These are phyloP conservation scores for Vesta saturnalis DNA, from an alignment of 2,888 invertebrate genomes.

Conservation along the genomic window DNA sequence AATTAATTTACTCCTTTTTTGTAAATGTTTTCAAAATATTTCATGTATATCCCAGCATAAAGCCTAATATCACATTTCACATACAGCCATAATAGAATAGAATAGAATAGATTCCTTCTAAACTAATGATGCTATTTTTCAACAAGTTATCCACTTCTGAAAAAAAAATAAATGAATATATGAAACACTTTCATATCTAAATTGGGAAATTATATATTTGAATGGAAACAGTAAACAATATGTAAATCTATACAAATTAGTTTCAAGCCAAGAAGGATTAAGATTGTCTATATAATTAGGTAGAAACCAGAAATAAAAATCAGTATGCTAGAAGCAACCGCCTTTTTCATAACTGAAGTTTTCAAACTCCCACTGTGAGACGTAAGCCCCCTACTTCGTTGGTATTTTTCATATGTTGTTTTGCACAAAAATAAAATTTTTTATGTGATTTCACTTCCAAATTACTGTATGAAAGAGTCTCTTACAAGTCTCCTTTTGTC, in stretches of 20 bases:
- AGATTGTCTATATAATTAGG: conserved; percentile 28
- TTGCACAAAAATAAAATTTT: conserved; percentile 42
- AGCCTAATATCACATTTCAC: neutral
- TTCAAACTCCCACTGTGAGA: conserved; percentile 31
- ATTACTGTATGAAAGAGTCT: conserved; percentile 31
- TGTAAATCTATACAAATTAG: neutral
- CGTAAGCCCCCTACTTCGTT: conserved; percentile 31
- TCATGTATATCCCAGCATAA: neutral
- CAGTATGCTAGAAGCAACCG: conserved; percentile 29
- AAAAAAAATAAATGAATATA: neutral
- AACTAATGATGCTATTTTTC: conserved; percentile 6
- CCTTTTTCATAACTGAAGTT: conserved; percentile 38
- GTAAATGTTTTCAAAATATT: no score
- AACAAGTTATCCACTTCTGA: neutral
- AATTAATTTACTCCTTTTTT: no score
- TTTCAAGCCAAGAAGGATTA: conserved; percentile 8
- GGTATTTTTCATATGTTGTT: conserved; percentile 37
- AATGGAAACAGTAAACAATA: neutral
- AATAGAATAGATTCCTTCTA: neutral
- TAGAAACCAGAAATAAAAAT: conserved; percentile 26
- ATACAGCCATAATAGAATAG: neutral
- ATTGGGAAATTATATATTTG: neutral
- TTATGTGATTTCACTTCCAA: conserved; percentile 37
- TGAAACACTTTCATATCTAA: neutral
- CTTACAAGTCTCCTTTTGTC: conserved; percentile 23